phyloP scores from a whole-genome alignment of 1,140 invertebrate species.

The Thaumatotibia leucotreta region DNA sequence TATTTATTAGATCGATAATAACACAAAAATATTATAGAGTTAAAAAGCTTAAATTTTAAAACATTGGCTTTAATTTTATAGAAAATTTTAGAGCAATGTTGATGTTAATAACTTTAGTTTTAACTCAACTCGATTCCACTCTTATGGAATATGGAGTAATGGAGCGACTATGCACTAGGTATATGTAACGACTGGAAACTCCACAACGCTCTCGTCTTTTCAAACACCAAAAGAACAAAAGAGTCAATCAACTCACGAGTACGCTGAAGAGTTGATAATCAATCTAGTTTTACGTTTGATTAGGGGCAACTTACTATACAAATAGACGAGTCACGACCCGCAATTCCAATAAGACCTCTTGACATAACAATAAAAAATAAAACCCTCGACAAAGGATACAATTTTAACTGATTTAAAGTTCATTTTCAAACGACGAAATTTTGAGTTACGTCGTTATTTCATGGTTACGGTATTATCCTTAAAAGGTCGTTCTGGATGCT shows the following conservation, averaged over 20 bases:
- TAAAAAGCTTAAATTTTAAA: too few relatives aligned
- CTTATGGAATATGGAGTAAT: too few relatives aligned
- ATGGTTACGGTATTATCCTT: background rate
- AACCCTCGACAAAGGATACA: background rate
- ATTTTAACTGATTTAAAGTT: background rate
- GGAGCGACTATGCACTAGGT: slow-evolving; percentile 6
- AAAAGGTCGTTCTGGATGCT: slow-evolving; percentile 22
- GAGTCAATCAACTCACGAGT: slow-evolving; percentile 41
- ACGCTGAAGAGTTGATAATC: slow-evolving; percentile 54
- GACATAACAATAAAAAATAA: background rate
- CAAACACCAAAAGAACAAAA: slow-evolving; percentile 46
- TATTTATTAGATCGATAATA: too few relatives aligned
- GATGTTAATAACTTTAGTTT: too few relatives aligned
- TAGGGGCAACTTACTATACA: slow-evolving; percentile 73
- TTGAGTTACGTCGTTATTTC: background rate
- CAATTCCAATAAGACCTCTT: background rate
- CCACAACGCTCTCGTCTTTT: slow-evolving; percentile 42
- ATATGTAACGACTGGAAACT: slow-evolving; percentile 22
- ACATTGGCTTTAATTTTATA: too few relatives aligned
- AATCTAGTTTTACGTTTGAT: slow-evolving; percentile 71
- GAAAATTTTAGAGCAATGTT: too few relatives aligned
- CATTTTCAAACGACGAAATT: background rate
- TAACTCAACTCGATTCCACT: too few relatives aligned
- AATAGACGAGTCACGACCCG: slow-evolving; percentile 65
- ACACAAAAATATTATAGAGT: too few relatives aligned